phyloP scores from a whole-genome alignment of 2,113 vertebrate species.

The Melanerpes formicivorus region DNA sequence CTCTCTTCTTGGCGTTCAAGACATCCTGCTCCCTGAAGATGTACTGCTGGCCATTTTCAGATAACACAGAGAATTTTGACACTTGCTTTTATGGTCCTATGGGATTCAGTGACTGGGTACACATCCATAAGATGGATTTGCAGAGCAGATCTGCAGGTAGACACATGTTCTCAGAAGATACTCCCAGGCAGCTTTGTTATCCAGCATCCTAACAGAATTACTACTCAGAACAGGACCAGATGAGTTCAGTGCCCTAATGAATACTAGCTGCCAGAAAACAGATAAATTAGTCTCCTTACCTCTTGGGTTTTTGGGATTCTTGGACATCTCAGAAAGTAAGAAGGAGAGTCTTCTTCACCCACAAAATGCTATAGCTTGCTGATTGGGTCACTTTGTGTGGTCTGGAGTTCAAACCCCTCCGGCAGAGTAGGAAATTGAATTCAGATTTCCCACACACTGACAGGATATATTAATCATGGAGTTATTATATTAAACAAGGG shows the following conservation, averaged over 20 bases:
- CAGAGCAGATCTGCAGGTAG: background rate
- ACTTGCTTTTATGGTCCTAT: background rate
- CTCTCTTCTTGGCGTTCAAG: background rate
- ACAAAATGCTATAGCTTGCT: background rate
- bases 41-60: background rate
- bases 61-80: background rate
- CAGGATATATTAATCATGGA: constrained; percentile 48
- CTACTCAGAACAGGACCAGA: background rate
- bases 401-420: constrained; percentile 51
- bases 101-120: background rate
- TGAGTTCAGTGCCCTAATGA: background rate
- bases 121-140: background rate
- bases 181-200: background rate
- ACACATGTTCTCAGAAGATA: background rate
- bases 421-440: constrained; percentile 43
- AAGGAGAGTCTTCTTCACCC: background rate
- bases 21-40: background rate
- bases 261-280: background rate
- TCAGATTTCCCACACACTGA: constrained; percentile 55
- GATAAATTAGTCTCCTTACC: background rate
- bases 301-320: rapidly evolving
- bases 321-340: background rate
- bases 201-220: background rate
- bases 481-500: constrained; percentile 37
- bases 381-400: constrained; percentile 56